phyloP scores from a whole-genome alignment of 2,797 vertebrate species.

The Hypotaenidia philippensis region DNA sequence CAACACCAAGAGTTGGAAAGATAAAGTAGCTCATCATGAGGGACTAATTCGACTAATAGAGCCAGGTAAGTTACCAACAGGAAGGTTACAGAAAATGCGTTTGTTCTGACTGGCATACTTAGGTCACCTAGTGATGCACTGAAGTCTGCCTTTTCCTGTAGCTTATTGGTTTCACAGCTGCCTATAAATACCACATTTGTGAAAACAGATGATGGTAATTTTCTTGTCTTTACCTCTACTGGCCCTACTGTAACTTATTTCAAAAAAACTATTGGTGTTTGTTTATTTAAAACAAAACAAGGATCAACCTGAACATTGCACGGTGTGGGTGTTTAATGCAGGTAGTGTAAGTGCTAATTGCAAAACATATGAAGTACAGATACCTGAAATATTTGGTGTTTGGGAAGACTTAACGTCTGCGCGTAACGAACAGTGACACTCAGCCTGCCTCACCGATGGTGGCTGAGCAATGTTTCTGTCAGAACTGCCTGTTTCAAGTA shows the following conservation, averaged over 20 bases:
- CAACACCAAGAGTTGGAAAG: conserved; percentile 95
- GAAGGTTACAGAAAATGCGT: neutral
- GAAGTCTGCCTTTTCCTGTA: neutral
- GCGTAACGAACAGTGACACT: neutral
- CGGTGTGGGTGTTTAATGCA: neutral
- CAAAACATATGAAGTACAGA: neutral
- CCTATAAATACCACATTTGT: neutral
- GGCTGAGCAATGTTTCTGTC: fast-evolving
- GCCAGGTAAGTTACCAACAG: conserved; percentile 84
- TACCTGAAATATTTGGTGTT: neutral
- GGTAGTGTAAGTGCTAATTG: neutral
- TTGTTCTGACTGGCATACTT: neutral
- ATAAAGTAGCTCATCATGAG: conserved; percentile 95
- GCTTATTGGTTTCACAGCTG: neutral
- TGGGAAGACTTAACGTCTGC: neutral
- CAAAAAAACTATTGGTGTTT: neutral
- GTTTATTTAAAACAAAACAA: neutral
- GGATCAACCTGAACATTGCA: neutral
- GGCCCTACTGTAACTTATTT: neutral
- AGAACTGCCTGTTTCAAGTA: neutral
- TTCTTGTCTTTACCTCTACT: neutral
- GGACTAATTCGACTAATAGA: conserved; percentile 93
- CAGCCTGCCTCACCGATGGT: fast-evolving
- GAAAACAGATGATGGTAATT: neutral
- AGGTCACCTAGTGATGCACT: neutral